A percentile compares a stretch with the other conserved stretches of the same genome.
Conservation (phyloP, 35 echinoderm and acorn worm species). For the Strongylocentrotus purpuratus region DNA sequence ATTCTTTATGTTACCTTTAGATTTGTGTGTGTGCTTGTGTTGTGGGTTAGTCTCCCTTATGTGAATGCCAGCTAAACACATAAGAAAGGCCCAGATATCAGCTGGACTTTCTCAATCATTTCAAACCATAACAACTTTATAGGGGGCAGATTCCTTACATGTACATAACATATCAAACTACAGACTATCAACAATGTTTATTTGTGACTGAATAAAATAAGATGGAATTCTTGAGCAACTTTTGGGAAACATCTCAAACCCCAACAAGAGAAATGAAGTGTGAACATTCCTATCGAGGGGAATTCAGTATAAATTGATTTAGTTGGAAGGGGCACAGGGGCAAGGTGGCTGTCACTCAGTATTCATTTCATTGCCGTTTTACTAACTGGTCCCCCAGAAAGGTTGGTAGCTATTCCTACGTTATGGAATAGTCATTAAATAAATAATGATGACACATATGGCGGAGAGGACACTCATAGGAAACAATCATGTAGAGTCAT, state of each 20-base stretch:
- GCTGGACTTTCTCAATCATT: too few species aligned
- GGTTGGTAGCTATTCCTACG: background rate
- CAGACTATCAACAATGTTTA: too few species aligned
- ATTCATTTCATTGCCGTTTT: background rate
- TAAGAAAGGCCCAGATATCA: too few species aligned
- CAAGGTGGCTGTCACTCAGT: background rate
- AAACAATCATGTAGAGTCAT: constrained; percentile 1
- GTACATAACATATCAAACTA: too few species aligned
- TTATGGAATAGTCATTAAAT: constrained; percentile 2
- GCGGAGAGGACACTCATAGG: constrained; percentile 20
- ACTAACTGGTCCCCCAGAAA: background rate
- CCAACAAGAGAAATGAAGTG: background rate
- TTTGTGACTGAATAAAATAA: too few species aligned
- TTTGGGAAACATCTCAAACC: background rate
- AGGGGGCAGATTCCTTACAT: too few species aligned
- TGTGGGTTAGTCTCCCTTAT: too few species aligned
- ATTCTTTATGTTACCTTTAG: too few species aligned
- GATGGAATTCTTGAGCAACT: too few species aligned
- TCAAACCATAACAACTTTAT: too few species aligned
- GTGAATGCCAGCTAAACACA: too few species aligned
- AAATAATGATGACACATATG: background rate
- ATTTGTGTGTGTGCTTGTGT: too few species aligned
- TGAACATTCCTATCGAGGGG: background rate
- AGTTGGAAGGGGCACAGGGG: background rate
- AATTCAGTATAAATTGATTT: background rate